These are phyloP conservation scores for Pelecanus crispus DNA, from an alignment of 2,113 vertebrate genomes.

Conservation along the genomic window DNA sequence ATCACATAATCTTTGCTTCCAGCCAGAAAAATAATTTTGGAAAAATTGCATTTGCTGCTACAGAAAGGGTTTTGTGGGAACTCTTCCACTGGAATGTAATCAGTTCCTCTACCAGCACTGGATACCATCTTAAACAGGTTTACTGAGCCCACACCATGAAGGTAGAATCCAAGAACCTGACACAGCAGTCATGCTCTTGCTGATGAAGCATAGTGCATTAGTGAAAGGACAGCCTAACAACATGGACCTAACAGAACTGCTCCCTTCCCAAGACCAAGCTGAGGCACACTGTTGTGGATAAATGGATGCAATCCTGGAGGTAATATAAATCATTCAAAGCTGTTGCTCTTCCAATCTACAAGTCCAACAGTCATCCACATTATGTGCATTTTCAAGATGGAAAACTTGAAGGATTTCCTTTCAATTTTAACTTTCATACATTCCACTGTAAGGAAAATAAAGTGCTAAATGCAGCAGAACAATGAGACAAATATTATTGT, in stretches of 20 bases:
- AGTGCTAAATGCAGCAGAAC: neutral
- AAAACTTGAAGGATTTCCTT: neutral
- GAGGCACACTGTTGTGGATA: neutral
- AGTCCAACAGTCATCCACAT: neutral
- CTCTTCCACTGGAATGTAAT: neutral
- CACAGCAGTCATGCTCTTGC: neutral
- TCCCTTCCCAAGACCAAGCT: neutral
- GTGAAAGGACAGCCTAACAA: neutral
- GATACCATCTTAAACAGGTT: neutral
- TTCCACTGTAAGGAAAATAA: neutral
- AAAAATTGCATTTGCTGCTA: neutral
- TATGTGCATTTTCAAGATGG: neutral
- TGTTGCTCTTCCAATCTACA: neutral
- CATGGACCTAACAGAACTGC: neutral
- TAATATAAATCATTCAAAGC: neutral
- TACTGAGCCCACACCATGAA: neutral
- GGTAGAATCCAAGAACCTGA: neutral
- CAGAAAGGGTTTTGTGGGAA: neutral
- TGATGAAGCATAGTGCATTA: neutral
- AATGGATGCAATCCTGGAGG: neutral
- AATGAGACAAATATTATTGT: neutral
- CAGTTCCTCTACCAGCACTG: neutral
- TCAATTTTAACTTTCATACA: neutral
- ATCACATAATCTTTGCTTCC: neutral
- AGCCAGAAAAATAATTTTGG: neutral